Conservation (phyloP, 1,140 invertebrate genomes). For the Neocloeon triangulifer region DNA sequence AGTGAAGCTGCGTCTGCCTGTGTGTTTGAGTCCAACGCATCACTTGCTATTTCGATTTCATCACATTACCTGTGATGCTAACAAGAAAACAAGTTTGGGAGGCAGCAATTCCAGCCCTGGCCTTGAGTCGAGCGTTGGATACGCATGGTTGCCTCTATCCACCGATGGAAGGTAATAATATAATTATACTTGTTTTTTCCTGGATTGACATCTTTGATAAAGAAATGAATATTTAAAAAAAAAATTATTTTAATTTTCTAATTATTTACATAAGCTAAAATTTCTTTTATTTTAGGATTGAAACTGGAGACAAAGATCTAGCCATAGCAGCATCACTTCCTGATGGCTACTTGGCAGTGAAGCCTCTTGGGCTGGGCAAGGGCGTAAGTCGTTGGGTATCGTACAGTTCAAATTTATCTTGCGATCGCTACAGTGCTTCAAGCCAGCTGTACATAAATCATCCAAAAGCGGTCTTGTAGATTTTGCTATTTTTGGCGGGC, state of each 20-base stretch:
- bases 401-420: too few relatives aligned
- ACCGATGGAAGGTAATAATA: constrained; percentile 57
- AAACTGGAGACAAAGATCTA: constrained; percentile 46
- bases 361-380: constrained; percentile 71
- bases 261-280: constrained; percentile 8
- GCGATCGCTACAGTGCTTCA: too few relatives aligned
- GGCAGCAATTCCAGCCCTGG: too few relatives aligned
- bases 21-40: constrained; percentile 50
- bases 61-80: constrained; percentile 68
- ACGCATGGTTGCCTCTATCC: constrained; percentile 70
- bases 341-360: constrained; percentile 64
- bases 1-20: constrained; percentile 64
- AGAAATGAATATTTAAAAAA: too few relatives aligned
- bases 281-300: constrained; percentile 6
- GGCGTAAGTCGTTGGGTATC: constrained; percentile 63
- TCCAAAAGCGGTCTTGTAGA: too few relatives aligned
- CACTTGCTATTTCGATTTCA: constrained; percentile 76
- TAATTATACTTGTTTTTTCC: too few relatives aligned
- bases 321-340: constrained; percentile 69
- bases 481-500: constrained; percentile 1
- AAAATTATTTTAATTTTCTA: constrained; percentile 6
- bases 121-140: constrained; percentile 76
- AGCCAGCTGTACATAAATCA: too few relatives aligned
- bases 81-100: constrained; percentile 61
- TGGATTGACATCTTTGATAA: too few relatives aligned